phyloP scores from a whole-genome alignment of 2,888 invertebrate species.

The Gandaritis pyraliata region DNA sequence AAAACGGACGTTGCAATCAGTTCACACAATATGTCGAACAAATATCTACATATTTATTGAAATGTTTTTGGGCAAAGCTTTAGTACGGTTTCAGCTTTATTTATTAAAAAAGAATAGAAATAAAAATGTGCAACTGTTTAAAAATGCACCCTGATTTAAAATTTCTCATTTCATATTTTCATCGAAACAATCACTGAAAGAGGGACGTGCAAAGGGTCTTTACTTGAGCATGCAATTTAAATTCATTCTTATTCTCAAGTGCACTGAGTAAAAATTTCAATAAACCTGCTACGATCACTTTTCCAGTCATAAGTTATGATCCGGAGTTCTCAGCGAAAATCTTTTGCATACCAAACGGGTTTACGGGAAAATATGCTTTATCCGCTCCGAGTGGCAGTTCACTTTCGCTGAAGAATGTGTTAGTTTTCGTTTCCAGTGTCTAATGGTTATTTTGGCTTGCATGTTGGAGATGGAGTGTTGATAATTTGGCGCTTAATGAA shows the following conservation, averaged over 20 bases:
- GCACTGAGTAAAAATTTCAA: conserved; percentile 29
- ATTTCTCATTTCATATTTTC: conserved; percentile 68
- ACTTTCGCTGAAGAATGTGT: conserved; percentile 47
- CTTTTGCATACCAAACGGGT: conserved; percentile 55
- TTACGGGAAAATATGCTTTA: conserved; percentile 65
- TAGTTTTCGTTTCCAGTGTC: conserved; percentile 51
- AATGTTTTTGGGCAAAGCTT: conserved; percentile 37
- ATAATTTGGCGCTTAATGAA: conserved; percentile 83
- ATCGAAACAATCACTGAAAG: conserved; percentile 77
- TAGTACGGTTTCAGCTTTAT: conserved; percentile 32
- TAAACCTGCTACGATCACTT: conserved; percentile 56
- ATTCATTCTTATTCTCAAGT: conserved; percentile 35
- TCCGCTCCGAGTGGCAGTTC: conserved; percentile 49
- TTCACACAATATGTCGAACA: conserved; percentile 54
- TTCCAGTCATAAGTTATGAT: conserved; percentile 72
- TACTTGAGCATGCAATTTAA: conserved; percentile 56
- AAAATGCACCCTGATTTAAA: conserved; percentile 69
- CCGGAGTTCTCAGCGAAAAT: conserved; percentile 67
- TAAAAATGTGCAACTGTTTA: conserved; percentile 43
- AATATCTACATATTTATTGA: conserved; percentile 64
- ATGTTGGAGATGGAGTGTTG: conserved; percentile 67
- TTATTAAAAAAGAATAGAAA: conserved; percentile 20
- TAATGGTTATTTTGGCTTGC: conserved; percentile 75
- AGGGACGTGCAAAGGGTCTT: conserved; percentile 69
- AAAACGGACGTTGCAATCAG: conserved; percentile 61